A percentile compares a stretch with the other conserved stretches of the same genome.
Evolutionary conservation across 2,797 vertebrate species (phyloP).

Genomic region (Pangasius krempfi): DNA sequence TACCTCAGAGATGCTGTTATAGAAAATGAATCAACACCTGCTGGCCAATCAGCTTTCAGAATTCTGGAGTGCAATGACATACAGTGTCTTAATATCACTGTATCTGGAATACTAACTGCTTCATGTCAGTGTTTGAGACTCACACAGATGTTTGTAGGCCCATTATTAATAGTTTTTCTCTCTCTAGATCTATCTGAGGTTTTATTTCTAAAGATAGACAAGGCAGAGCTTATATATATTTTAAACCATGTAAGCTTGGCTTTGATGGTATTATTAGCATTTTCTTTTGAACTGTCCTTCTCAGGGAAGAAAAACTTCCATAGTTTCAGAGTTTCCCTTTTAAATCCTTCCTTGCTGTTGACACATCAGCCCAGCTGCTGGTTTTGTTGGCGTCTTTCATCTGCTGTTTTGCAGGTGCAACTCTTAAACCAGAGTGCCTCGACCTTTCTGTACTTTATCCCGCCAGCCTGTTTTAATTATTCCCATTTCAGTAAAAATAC

Average conservation of each 20-base stretch:
- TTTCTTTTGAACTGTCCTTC: not conserved
- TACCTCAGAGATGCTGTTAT: not conserved
- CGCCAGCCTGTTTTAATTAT: slow-evolving; percentile 8
- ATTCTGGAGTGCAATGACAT: not conserved
- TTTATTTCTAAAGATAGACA: not conserved
- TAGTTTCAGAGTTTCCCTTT: slow-evolving; percentile 10
- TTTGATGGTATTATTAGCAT: not conserved
- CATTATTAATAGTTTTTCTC: not conserved
- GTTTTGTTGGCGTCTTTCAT: slow-evolving; percentile 37
- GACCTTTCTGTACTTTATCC: slow-evolving; percentile 23
- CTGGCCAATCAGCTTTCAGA: not conserved
- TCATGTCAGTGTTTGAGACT: not conserved
- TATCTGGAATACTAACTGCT: not conserved
- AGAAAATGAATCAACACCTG: not conserved
- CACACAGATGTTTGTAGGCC: not conserved
- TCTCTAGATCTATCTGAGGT: not conserved
- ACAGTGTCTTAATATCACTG: not conserved
- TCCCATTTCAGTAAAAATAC: not conserved
- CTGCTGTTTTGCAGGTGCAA: slow-evolving; percentile 34
- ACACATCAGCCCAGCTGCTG: slow-evolving; percentile 22
- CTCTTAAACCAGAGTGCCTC: slow-evolving; percentile 6
- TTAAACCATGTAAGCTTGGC: not conserved
- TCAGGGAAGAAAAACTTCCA: not conserved
- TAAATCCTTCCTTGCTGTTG: slow-evolving; percentile 35
- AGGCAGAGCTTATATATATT: not conserved